Evolutionary conservation across 92 coral and sea anemone species (phyloP), one percentile per base, ranked within the genome.

Genomic region (Actinernus sp.): DNA sequence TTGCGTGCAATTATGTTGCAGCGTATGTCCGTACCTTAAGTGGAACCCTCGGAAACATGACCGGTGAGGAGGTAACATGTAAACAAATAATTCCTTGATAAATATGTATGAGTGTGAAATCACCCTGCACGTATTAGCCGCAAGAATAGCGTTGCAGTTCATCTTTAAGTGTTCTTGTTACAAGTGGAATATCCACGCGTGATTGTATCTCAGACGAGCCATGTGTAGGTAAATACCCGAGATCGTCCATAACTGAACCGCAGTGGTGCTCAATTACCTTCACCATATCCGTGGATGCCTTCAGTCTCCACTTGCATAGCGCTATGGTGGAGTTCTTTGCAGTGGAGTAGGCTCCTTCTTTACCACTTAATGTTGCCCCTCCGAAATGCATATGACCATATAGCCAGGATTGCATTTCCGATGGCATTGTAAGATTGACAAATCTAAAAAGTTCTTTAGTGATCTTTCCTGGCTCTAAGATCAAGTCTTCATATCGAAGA

Each of bases 401-500:
- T 21, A 73, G 50, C 80, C 80, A 73, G 8, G 31, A 12, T 0
- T 44, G 34, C 17, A 73, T n/a, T n/a, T 37, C 54, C 0, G 22
- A 39, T 0, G 38, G 29, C 5, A 3, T 2, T 24, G 26, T 28
- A 16, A 73, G 61, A 19, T 43, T 71, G 12, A 61, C 78, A 44
- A 75, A 75, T 20, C 34, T 53, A 31, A 75, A 76, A 8, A 83
- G 23, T 21, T 82, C 44, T 31, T 46, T 59, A 8, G 83, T 49
- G 0, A 68, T 11, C 11, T 67, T 75, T 26, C 16, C 30, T 9
- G 89, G 30, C 27, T 68, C 34, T 43, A 55, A 25, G n/a, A 68
- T 61, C 12, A 83, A 60, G 51, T 83, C 89, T 39, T 83, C 89
- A 29, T 75, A 75, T 7, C 89, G 73, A 29, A 83, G 54, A 8